Percentiles rank a stretch among this genome's conserved stretches.
phyloP scores from a whole-genome alignment of 2,113 vertebrate species.

The Asarcornis scutulata region DNA sequence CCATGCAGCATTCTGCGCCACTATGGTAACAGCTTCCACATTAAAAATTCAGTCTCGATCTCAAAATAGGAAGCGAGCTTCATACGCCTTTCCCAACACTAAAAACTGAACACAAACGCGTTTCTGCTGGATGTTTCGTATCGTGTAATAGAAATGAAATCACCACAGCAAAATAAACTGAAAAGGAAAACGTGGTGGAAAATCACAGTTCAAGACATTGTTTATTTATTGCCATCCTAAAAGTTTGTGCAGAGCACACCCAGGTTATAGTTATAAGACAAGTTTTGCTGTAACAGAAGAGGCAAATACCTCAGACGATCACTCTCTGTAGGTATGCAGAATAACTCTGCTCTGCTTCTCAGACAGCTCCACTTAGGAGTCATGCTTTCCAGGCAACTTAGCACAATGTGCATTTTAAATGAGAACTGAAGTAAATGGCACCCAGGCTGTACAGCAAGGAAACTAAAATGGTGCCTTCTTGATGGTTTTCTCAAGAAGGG shows the following conservation, averaged over 20 bases:
- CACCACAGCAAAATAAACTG: not conserved
- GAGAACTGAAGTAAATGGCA: conserved; percentile 1
- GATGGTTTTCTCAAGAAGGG: conserved; percentile 11
- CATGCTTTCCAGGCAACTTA: not conserved
- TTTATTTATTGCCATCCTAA: not conserved
- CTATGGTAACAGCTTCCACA: conserved; percentile 11
- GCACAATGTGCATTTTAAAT: not conserved
- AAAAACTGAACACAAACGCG: not conserved
- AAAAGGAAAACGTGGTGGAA: not conserved
- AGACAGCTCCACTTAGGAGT: not conserved
- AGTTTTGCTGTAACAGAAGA: not conserved
- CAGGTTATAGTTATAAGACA: not conserved
- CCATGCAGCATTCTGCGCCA: conserved; percentile 25
- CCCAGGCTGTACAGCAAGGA: conserved; percentile 32
- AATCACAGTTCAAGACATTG: not conserved
- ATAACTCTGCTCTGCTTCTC: not conserved
- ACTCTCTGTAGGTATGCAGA: not conserved
- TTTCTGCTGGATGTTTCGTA: conserved; percentile 16
- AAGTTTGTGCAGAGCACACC: not conserved
- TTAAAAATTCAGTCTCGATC: conserved; percentile 38
- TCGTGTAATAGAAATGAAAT: not conserved
- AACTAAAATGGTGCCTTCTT: not conserved
- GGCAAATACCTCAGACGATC: not conserved
- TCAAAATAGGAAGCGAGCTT: conserved; percentile 35
- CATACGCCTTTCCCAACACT: not conserved